phyloP scores from a whole-genome alignment of 2,888 invertebrate genomes.

The Hofmannophila pseudospretella region DNA sequence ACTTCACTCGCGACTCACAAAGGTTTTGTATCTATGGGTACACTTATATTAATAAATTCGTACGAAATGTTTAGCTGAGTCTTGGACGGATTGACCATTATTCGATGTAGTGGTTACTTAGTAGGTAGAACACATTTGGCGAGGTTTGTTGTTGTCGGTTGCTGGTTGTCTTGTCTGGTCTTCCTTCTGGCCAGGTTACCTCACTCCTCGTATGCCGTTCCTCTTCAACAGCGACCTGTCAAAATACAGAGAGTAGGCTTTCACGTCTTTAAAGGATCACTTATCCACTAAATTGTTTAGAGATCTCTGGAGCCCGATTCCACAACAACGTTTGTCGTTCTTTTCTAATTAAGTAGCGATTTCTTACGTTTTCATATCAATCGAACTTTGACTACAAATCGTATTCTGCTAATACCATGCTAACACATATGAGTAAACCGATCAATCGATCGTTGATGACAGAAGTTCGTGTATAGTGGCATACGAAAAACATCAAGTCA shows the following conservation, averaged over 20 bases:
- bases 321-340: no score
- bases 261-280: constrained; percentile 57
- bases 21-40: constrained; percentile 34
- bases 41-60: constrained; percentile 64
- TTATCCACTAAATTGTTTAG: no score
- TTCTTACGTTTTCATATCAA: no score
- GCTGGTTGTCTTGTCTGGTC: constrained; percentile 18
- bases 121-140: constrained; percentile 63
- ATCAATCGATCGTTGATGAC: no score
- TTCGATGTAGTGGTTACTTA: constrained; percentile 66
- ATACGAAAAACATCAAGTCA: no score
- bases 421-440: no score
- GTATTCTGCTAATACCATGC: no score
- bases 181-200: constrained; percentile 60
- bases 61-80: constrained; percentile 69
- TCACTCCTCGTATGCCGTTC: constrained; percentile 61
- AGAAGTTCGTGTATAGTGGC: no score
- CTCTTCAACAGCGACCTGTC: constrained; percentile 73
- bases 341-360: no score
- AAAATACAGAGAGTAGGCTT: constrained; percentile 61
- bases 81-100: constrained; percentile 73
- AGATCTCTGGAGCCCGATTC: no score
- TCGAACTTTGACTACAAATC: no score
- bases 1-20: constrained; percentile 46
- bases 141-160: constrained; percentile 21